Percentiles rank a stretch among this genome's conserved stretches.
Evolutionary conservation across 1,140 invertebrate species (phyloP).

Genomic region (Trichomalopsis sarcophagae): DNA sequence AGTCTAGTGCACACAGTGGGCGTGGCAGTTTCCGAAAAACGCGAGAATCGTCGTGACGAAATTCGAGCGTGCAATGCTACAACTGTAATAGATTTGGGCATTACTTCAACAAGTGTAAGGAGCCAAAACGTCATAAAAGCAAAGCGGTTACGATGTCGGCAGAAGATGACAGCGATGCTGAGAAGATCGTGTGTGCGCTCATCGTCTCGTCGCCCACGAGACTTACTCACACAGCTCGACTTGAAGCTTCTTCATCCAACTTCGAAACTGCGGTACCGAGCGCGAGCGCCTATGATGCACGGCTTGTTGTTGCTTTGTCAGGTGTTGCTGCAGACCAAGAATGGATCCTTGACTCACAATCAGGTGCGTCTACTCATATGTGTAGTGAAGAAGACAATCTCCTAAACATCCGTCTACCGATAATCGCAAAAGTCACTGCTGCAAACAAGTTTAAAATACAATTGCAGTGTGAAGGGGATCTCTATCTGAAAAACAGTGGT

Average conservation of each 20-base stretch:
- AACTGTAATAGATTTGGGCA: neutral
- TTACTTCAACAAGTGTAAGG: neutral
- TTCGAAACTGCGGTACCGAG: neutral
- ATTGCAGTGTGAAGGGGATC: neutral
- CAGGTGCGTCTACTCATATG: slow-evolving; percentile 7
- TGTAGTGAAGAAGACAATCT: neutral
- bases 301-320: neutral
- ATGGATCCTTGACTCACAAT: neutral
- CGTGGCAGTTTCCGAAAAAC: neutral
- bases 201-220: neutral
- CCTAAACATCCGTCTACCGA: neutral
- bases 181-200: neutral
- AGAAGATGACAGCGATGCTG: neutral
- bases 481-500: neutral
- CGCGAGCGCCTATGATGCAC: too few relatives aligned
- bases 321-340: neutral
- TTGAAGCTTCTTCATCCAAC: neutral
- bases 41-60: neutral
- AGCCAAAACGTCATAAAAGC: neutral
- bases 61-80: neutral
- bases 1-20: neutral
- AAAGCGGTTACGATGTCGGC: neutral
- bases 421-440: neutral
- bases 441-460: neutral
- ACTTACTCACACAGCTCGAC: neutral